phyloP scores from a whole-genome alignment of 2,113 vertebrate genomes.

The Probosciger aterrimus region DNA sequence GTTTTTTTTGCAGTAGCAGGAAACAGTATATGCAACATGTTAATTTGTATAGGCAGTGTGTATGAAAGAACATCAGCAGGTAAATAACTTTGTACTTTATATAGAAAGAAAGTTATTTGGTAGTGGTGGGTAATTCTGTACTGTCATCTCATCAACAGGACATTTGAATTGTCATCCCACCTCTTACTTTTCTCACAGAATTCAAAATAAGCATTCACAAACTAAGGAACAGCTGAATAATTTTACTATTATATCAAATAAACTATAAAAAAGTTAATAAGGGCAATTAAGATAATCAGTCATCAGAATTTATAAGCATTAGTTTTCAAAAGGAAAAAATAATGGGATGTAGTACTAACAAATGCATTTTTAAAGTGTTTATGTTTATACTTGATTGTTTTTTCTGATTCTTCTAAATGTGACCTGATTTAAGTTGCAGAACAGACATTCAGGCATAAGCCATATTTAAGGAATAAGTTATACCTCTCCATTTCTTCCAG shows the following conservation, averaged over 20 bases:
- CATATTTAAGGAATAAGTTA: not conserved
- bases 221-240: not conserved
- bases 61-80: not conserved
- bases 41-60: not conserved
- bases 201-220: not conserved
- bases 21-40: not conserved
- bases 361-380: not conserved
- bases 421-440: not conserved
- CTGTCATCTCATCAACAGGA: not conserved
- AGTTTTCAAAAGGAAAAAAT: not conserved
- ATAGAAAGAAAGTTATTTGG: not conserved
- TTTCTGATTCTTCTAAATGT: not conserved
- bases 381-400: not conserved
- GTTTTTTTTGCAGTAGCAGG: not conserved
- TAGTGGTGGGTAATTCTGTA: not conserved
- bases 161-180: not conserved
- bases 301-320: not conserved
- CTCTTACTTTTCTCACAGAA: not conserved
- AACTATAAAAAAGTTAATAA: not conserved
- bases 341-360: not conserved
- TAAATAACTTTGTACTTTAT: not conserved
- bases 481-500: not conserved
- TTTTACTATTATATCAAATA: not conserved
- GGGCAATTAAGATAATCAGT: not conserved
- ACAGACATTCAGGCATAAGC: not conserved